These are phyloP conservation scores for Cryptocheilus praepositus DNA, from an alignment of 2,888 invertebrate species.

Conservation along the genomic window DNA sequence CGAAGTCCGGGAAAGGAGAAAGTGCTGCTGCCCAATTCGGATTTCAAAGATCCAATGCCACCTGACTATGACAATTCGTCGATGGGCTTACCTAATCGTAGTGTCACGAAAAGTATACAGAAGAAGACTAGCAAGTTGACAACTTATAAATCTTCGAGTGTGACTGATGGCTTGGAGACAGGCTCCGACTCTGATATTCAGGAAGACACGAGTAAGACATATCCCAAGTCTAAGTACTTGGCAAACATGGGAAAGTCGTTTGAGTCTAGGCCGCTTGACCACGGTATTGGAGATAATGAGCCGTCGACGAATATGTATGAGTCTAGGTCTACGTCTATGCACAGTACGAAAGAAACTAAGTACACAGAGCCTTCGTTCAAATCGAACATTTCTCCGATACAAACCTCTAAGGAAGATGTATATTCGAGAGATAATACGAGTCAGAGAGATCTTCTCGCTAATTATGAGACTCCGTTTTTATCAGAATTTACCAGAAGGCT, in stretches of 20 bases:
- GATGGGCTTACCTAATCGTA: constrained; percentile 47
- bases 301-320: constrained; percentile 50
- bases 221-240: constrained; percentile 50
- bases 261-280: constrained; percentile 35
- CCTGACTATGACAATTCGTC: constrained; percentile 48
- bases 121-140: constrained; percentile 56
- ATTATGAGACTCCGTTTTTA: constrained; percentile 82
- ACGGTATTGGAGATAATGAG: constrained; percentile 44
- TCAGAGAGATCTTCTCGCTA: constrained; percentile 63
- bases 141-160: constrained; percentile 61
- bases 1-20: constrained; percentile 63
- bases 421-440: constrained; percentile 48
- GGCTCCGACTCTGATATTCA: constrained; percentile 83
- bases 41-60: constrained; percentile 51
- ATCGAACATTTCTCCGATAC: constrained; percentile 61
- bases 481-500: constrained; percentile 83
- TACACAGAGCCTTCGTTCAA: constrained; percentile 60
- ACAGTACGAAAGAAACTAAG: constrained; percentile 56
- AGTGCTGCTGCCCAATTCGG: constrained; percentile 49
- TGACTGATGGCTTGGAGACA: constrained; percentile 81
- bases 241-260: constrained; percentile 47
- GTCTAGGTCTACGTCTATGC: constrained; percentile 49
- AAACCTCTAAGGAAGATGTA: constrained; percentile 50
- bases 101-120: constrained; percentile 50
- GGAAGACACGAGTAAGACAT: constrained; percentile 55